Evolutionary conservation across 92 coral and sea anemone genomes (phyloP).

Genomic region (Siderastrea radians): DNA sequence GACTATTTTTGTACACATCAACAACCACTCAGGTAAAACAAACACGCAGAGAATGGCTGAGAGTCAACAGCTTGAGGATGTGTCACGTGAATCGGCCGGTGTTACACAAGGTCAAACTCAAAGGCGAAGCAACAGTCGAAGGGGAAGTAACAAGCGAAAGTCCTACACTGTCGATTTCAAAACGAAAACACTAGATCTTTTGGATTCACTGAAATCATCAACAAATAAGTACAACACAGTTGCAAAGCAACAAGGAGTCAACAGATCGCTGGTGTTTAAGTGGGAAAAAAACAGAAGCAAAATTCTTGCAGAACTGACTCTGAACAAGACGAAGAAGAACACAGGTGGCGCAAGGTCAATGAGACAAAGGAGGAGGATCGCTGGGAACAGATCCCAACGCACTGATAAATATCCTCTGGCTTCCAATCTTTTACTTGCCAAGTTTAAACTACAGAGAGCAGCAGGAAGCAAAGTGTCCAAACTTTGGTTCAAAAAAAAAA

Average conservation of each 20-base stretch:
- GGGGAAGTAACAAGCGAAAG: conserved; percentile 63
- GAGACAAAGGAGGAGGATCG: conserved; percentile 58
- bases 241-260: conserved; percentile 72
- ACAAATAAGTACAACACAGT: conserved; percentile 59
- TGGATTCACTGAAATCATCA: conserved; percentile 58
- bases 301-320: conserved; percentile 46
- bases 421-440: conserved; percentile 54
- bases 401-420: conserved; percentile 75
- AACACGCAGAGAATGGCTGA: conserved; percentile 38
- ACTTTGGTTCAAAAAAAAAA: conserved; percentile 71
- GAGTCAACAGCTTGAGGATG: conserved; percentile 46
- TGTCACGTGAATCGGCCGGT: conserved; percentile 43
- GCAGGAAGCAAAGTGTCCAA: conserved; percentile 72
- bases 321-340: conserved; percentile 54
- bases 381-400: conserved; percentile 12
- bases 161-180: conserved; percentile 81
- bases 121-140: conserved; percentile 62
- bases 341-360: conserved; percentile 50
- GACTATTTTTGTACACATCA: conserved; percentile 47
- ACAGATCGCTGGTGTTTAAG: conserved; percentile 72
- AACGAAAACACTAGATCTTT: conserved; percentile 71
- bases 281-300: conserved; percentile 76
- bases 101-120: conserved; percentile 30
- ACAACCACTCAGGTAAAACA: too few relatives aligned
- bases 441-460: conserved; percentile 74